A percentile compares a stretch with the other conserved stretches of the same genome.
These are phyloP conservation scores for Macrochelys suwanniensis DNA, from an alignment of 2,797 vertebrate species.

Conservation along the genomic window DNA sequence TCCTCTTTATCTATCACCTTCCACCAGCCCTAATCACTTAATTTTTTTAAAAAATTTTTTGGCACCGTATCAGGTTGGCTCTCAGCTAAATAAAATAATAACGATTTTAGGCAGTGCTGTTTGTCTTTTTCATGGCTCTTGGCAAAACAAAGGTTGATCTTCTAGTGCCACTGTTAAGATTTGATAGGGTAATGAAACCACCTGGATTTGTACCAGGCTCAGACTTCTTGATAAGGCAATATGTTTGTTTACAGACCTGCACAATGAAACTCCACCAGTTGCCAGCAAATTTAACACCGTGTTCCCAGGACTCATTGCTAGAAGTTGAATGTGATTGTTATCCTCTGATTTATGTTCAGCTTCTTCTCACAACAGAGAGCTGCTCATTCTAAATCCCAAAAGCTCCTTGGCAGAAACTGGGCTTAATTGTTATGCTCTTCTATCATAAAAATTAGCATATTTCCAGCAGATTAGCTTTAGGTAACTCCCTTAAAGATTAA, in stretches of 20 bases:
- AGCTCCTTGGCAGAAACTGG: not conserved
- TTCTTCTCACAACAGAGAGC: not conserved
- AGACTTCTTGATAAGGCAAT: not conserved
- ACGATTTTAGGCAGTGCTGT: constrained; percentile 2
- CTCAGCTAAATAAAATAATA: constrained; percentile 38
- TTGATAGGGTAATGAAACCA: constrained; percentile 43
- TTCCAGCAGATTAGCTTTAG: not conserved
- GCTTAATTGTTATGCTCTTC: not conserved
- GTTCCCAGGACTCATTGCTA: not conserved
- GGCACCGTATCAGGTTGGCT: constrained; percentile 27
- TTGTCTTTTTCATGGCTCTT: constrained; percentile 63
- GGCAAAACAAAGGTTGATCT: constrained; percentile 65
- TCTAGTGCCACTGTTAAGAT: constrained; percentile 53
- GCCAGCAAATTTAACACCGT: accelerated
- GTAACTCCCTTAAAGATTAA: not conserved
- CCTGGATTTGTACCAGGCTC: constrained; percentile 37
- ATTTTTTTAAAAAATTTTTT: not conserved
- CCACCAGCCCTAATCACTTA: not conserved
- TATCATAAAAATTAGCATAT: not conserved
- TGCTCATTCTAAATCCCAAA: not conserved
- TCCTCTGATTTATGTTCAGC: not conserved
- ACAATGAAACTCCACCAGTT: not conserved
- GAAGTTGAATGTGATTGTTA: accelerated
- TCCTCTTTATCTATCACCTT: constrained; percentile 8
- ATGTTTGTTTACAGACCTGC: not conserved